A percentile compares a stretch with the other conserved stretches of the same genome.
phyloP scores from a whole-genome alignment of 2,113 vertebrate genomes.

The Noctilio leporinus region DNA sequence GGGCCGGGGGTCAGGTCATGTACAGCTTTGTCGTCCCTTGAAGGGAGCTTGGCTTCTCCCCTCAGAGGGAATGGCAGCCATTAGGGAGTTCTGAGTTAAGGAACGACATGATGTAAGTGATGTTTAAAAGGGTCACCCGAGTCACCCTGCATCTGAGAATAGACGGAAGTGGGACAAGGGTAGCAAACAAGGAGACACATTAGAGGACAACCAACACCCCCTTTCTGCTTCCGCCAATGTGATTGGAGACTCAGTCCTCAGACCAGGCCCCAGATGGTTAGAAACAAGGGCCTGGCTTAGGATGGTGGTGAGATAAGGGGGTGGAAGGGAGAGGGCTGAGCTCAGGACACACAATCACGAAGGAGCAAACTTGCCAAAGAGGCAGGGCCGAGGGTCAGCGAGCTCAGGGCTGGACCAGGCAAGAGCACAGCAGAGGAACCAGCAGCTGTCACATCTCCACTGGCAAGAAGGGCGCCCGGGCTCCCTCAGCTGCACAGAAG shows the following conservation, averaged over 20 bases:
- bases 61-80: conserved; percentile 7
- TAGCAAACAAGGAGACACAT: not conserved
- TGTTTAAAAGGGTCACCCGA: conserved; percentile 52
- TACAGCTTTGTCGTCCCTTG: not conserved
- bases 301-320: not conserved
- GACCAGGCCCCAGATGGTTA: not conserved
- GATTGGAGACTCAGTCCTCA: not conserved
- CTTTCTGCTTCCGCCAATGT: not conserved
- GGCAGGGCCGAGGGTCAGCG: not conserved
- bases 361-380: not conserved
- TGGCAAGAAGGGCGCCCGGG: too few relatives aligned
- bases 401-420: not conserved
- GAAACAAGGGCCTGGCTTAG: not conserved
- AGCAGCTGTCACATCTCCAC: too few relatives aligned
- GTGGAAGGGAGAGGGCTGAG: fast-evolving
- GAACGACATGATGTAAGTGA: not conserved
- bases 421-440: not conserved
- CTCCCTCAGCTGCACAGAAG: not conserved
- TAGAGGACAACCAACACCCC: not conserved
- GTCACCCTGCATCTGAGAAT: not conserved
- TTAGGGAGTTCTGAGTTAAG: conserved; percentile 37
- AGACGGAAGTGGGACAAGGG: not conserved
- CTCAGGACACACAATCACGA: not conserved
- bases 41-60: not conserved
- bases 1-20: not conserved